phyloP scores from a whole-genome alignment of 2,888 invertebrate species.

The Sialis lutaria region DNA sequence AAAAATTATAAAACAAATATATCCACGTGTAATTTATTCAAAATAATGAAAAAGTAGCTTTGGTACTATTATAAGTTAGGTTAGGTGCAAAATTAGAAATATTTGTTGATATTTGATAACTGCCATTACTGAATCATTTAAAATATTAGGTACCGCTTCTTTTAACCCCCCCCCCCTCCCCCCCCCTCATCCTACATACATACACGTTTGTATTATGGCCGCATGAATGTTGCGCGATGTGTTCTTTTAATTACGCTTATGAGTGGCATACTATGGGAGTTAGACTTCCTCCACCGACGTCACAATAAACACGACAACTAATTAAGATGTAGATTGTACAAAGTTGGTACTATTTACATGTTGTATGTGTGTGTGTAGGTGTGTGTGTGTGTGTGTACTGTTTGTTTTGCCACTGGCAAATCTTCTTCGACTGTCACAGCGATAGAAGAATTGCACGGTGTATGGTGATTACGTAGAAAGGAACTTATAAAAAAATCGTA shows the following conservation, averaged over 20 bases:
- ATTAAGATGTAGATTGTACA: slow-evolving; percentile 29
- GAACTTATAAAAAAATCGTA: slow-evolving; percentile 10
- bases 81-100: no score
- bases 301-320: slow-evolving; percentile 28
- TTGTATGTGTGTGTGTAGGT: slow-evolving; percentile 24
- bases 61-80: no score
- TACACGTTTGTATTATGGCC: no score
- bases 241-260: background rate
- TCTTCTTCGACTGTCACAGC: slow-evolving; percentile 7
- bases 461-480: slow-evolving; percentile 20
- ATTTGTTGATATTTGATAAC: no score
- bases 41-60: no score
- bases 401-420: background rate
- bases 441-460: slow-evolving; percentile 8
- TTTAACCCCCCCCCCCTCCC: no score
- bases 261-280: background rate
- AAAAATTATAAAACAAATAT: no score
- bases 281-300: background rate
- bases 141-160: no score
- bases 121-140: no score
- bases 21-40: no score
- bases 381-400: slow-evolving; percentile 18
- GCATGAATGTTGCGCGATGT: background rate
- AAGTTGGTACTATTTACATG: slow-evolving; percentile 24
- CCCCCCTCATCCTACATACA: no score